Evolutionary conservation across 2,797 vertebrate species (phyloP), one percentile per base, ranked within the genome.

Genomic region (Acomys russatus): DNA sequence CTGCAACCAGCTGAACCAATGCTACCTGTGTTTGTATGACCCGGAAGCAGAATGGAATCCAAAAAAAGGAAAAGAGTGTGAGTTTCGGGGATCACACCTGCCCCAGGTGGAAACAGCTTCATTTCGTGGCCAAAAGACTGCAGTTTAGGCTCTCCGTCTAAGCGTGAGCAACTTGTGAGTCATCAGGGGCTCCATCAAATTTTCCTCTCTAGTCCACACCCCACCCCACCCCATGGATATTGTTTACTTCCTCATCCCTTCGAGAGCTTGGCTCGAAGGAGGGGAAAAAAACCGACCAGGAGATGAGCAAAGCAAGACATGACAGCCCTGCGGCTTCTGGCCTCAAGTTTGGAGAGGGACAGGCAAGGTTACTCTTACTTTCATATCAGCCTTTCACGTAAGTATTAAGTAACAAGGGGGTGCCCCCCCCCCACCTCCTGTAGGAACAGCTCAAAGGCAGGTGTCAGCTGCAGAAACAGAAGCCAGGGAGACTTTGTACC

Each of bases 181-280:
- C 94, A 92, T 77, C 54, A 56, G 49, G 11, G 54, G 56, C 78
- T 96, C 94, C 6, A 89, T 92, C 92, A 93, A 77, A 92, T 33
- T 96, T 94, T 97, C 94, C 95, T 96, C 79, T 82, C 68, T 15
- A 25, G 59, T 49, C 4, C 56, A 6, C 35, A 59, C 23, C 49
- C 56, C 1, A 25, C 88, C 90, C 49, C 66, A 77, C 28, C 20
- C 63, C 84, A 38, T 10, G 63, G 63, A 38, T 33, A 68, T 61
- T 38, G 79, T 30, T 93, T 44, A 38, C 6, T 84, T 68, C 68
- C 78, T 17, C 66, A 35, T 44, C 54, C 80, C 35, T 84, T 70
- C 73, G 54, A 95, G 76, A 95, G 73, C 33, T 0, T 2, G 5
- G 14, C 78, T 78, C 68, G 35, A 73, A 35, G 88, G 74, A 61